phyloP scores from a whole-genome alignment of 2,888 invertebrate genomes.

The Scrobipalpa costella region DNA sequence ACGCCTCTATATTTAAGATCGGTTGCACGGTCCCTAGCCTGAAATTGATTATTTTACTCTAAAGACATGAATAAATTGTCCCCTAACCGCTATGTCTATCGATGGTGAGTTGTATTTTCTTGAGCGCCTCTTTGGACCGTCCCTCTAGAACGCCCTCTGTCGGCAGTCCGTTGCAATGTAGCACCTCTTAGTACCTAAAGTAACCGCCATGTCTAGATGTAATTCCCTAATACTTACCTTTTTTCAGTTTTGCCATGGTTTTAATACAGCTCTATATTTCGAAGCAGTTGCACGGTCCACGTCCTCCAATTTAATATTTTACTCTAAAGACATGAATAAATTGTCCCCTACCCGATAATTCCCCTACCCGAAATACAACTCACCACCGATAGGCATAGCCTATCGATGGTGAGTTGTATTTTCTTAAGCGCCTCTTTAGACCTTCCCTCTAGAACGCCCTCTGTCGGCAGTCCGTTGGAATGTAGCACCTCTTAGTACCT shows the following conservation, averaged over 20 bases:
- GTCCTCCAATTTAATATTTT: too few species aligned
- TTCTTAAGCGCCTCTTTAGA: conserved; percentile 75
- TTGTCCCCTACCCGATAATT: conserved; percentile 83
- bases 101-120: conserved; percentile 87
- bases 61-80: neutral
- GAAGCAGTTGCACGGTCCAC: too few species aligned
- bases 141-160: conserved; percentile 84
- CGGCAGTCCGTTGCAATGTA: conserved; percentile 93
- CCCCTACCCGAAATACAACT: too few species aligned
- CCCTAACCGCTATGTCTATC: conserved; percentile 85
- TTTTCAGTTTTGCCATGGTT: too few species aligned
- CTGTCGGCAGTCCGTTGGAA: conserved; percentile 92
- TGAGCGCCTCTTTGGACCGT: conserved; percentile 65
- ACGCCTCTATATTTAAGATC: too few species aligned
- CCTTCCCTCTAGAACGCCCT: conserved; percentile 81
- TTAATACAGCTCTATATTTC: too few species aligned
- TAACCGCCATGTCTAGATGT: conserved; percentile 92
- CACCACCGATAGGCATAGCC: too few species aligned
- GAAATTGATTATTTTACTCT: too few species aligned
- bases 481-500: conserved; percentile 90
- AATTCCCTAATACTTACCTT: too few species aligned
- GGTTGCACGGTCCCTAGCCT: too few species aligned
- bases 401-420: conserved; percentile 87
- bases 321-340: too few species aligned
- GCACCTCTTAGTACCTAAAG: conserved; percentile 89